phyloP scores from a whole-genome alignment of 2,888 invertebrate species.

The Andrena marginata region DNA sequence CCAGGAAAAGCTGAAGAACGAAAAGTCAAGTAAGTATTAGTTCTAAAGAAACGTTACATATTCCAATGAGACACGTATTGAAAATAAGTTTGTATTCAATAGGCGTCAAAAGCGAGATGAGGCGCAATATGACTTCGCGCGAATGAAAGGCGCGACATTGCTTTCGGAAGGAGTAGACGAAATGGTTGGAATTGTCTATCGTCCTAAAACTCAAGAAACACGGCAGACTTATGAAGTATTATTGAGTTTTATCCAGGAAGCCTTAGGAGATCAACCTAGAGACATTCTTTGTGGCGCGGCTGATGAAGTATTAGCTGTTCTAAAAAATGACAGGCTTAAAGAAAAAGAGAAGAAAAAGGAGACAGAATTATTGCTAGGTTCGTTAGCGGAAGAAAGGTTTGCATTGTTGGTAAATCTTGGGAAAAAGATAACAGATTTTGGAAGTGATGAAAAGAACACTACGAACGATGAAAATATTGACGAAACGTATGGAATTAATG shows the following conservation, averaged over 20 bases:
- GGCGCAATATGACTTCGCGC: conserved; percentile 95
- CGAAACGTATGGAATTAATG: conserved; percentile 99
- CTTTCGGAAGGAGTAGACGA: conserved; percentile 96
- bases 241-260: conserved; percentile 98
- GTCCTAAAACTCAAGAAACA: conserved; percentile 99
- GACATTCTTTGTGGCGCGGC: conserved; percentile 99
- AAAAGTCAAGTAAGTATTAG: conserved; percentile 92
- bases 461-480: conserved; percentile 94
- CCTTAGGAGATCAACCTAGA: conserved; percentile 97
- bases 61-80: background rate
- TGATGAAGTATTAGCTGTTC: conserved; percentile 97
- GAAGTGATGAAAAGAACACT: conserved; percentile 86
- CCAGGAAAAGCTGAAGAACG: conserved; percentile 97
- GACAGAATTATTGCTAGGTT: conserved; percentile 94
- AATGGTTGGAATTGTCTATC: conserved; percentile 96
- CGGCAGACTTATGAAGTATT: conserved; percentile 98
- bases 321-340: conserved; percentile 97
- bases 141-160: conserved; percentile 94
- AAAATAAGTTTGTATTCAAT: conserved; percentile 55
- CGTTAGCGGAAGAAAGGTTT: conserved; percentile 95
- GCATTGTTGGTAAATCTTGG: conserved; percentile 98
- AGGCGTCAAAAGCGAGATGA: conserved; percentile 96
- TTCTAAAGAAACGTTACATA: background rate
- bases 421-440: conserved; percentile 99
- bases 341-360: conserved; percentile 97